Conservation (phyloP, 1,140 invertebrate species). For the Papilio aristodemus region DNA sequence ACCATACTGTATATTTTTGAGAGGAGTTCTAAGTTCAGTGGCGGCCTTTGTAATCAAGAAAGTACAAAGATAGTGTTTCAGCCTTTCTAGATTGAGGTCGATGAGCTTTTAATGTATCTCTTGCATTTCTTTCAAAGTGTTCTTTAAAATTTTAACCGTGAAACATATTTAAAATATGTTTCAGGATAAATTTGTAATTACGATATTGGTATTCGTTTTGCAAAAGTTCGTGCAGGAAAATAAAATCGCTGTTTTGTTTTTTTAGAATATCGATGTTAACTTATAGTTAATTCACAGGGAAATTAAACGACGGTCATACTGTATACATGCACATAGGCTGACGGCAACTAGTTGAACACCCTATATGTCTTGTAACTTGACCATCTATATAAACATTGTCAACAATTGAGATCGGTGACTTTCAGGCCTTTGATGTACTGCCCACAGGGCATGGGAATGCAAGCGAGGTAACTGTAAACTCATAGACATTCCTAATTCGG, state of each 20-base stretch:
- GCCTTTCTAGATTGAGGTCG: neutral
- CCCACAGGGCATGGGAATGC: slow-evolving; percentile 18
- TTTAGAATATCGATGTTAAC: no score
- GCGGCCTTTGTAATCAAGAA: slow-evolving; percentile 8
- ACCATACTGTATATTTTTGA: slow-evolving; percentile 1
- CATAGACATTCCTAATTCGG: slow-evolving; percentile 20
- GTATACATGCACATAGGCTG: neutral
- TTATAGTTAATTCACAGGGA: no score
- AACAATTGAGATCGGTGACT: slow-evolving; percentile 18
- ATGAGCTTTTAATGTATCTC: slow-evolving; percentile 8
- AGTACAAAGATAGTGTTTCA: neutral
- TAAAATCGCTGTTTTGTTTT: no score
- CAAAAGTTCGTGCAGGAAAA: no score
- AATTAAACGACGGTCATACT: neutral
- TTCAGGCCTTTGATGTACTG: slow-evolving; percentile 20
- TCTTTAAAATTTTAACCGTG: no score
- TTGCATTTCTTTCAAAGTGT: no score
- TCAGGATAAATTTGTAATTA: no score
- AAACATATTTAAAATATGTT: no score
- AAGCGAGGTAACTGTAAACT: slow-evolving; percentile 10
- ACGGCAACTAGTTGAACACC: neutral
- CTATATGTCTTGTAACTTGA: neutral
- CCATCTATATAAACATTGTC: slow-evolving; percentile 12
- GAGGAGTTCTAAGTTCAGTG: slow-evolving; percentile 8
- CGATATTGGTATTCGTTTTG: no score